phyloP scores from a whole-genome alignment of 2,888 invertebrate genomes.

The Lasioglossum marginatum region DNA sequence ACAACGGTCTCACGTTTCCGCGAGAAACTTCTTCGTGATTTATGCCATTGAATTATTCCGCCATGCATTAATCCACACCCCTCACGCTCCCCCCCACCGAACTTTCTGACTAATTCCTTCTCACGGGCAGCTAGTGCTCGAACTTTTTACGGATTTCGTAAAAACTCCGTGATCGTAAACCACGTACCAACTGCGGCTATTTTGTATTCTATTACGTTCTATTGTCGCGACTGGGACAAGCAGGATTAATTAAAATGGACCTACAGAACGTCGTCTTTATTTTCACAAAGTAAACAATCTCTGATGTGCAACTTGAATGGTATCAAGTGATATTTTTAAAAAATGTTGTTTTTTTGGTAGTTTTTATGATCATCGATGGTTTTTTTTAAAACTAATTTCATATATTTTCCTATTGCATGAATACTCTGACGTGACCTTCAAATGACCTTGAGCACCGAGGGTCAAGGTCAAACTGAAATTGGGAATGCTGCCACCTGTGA shows the following conservation, averaged over 20 bases:
- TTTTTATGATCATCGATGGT: too few relatives aligned
- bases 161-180: neutral
- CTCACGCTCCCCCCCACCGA: neutral
- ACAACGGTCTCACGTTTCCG: conserved; percentile 5
- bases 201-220: neutral
- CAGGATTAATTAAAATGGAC: neutral
- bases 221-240: neutral
- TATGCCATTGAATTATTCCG: conserved; percentile 50
- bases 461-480: too few relatives aligned
- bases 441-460: too few relatives aligned
- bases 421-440: too few relatives aligned
- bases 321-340: too few relatives aligned
- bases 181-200: neutral
- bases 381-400: too few relatives aligned
- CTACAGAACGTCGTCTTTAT: too few relatives aligned
- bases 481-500: too few relatives aligned
- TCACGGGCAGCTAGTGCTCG: neutral
- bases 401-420: too few relatives aligned
- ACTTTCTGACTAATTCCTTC: conserved; percentile 23
- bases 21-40: conserved; percentile 38
- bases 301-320: too few relatives aligned
- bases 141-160: conserved; percentile 17
- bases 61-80: conserved; percentile 40
- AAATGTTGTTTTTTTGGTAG: too few relatives aligned
- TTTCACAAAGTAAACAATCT: too few relatives aligned